phyloP scores from a whole-genome alignment of 1,140 invertebrate genomes.

The Caerostris extrusa region DNA sequence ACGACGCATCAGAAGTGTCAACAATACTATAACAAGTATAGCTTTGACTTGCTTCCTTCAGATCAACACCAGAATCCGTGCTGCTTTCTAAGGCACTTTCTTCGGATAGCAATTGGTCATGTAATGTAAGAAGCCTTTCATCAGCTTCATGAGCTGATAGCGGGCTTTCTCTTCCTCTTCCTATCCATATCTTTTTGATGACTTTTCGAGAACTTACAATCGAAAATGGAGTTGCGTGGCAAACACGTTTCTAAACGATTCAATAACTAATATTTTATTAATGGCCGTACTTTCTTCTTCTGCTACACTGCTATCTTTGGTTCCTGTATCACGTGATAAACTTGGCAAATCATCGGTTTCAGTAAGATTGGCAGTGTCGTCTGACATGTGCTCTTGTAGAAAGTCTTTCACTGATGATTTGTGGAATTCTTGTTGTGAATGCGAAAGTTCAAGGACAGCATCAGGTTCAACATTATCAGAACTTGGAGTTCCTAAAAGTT shows the following conservation, averaged over 20 bases:
- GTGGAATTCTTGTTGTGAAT: background rate
- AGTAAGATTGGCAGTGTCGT: background rate
- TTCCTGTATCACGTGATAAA: background rate
- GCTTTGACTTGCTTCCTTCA: constrained; percentile 57
- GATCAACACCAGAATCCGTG: constrained; percentile 68
- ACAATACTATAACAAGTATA: background rate
- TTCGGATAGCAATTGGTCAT: constrained; percentile 69
- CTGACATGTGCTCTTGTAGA: constrained; percentile 41
- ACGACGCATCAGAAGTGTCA: background rate
- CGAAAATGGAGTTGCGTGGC: constrained; percentile 58
- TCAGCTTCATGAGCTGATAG: background rate
- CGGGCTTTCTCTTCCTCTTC: constrained; percentile 16
- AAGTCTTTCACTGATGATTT: constrained; percentile 61
- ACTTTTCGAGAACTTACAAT: constrained; percentile 24
- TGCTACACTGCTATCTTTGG: background rate
- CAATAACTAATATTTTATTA: constrained; percentile 70
- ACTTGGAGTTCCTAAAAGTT: constrained; percentile 72
- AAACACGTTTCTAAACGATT: constrained; percentile 72
- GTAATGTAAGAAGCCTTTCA: constrained; percentile 42
- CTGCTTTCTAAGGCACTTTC: constrained; percentile 74
- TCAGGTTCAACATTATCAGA: constrained; percentile 61
- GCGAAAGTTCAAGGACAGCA: constrained; percentile 1
- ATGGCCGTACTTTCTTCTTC: background rate
- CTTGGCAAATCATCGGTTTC: constrained; percentile 36
- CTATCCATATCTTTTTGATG: background rate